phyloP scores from a whole-genome alignment of 2,888 invertebrate genomes.

The Meiosimyza platycephala region DNA sequence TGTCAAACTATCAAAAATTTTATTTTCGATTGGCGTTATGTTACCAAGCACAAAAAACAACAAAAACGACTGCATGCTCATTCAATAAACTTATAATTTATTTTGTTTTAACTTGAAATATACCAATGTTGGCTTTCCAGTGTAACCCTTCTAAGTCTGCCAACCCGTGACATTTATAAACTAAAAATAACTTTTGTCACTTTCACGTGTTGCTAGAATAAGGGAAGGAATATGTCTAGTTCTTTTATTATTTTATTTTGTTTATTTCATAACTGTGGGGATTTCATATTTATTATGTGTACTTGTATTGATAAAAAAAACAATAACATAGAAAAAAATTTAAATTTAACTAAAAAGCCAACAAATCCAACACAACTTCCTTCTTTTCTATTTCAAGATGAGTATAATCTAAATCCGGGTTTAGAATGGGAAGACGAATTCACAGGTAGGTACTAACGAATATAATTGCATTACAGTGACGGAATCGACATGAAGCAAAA shows the following conservation, averaged over 20 bases:
- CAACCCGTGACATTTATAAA: background rate
- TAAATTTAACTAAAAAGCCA: slow-evolving; percentile 8
- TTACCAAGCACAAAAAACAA: no score
- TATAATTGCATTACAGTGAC: slow-evolving; percentile 55
- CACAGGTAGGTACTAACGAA: slow-evolving; percentile 86
- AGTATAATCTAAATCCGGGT: slow-evolving; percentile 99
- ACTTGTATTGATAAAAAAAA: slow-evolving; percentile 5
- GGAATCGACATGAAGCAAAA: slow-evolving; percentile 68
- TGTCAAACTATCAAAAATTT: no score
- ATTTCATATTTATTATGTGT: slow-evolving; percentile 14
- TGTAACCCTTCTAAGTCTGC: background rate
- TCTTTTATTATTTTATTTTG: slow-evolving; percentile 28
- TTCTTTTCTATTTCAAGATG: slow-evolving; percentile 80
- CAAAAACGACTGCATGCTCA: no score
- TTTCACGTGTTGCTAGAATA: background rate
- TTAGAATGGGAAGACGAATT: slow-evolving; percentile 99
- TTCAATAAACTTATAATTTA: no score
- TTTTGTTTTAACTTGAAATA: no score
- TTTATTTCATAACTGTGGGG: slow-evolving; percentile 8
- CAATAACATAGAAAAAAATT: slow-evolving; percentile 1
- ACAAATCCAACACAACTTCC: slow-evolving; percentile 36
- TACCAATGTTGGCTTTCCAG: no score
- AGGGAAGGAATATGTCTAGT: background rate
- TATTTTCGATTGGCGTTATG: no score
- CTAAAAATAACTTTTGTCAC: background rate